Base-by-base conservation (phyloP, 2,888 invertebrate genomes). In the Leptopilina drosophilae region DNA sequence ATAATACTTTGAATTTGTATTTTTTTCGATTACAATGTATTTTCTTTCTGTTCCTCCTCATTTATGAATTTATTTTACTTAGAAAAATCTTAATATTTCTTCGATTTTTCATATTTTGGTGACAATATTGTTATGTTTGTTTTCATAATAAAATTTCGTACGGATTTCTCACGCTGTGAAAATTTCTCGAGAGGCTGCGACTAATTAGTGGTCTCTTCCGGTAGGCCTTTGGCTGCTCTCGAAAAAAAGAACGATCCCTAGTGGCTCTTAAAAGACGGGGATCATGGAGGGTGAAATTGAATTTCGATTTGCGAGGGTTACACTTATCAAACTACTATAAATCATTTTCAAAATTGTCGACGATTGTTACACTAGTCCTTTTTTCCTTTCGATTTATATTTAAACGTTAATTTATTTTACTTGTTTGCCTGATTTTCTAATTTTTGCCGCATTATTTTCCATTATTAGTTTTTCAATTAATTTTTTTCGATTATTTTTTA, bases 231-330 rank as follows among this genome's bases (percentile, higher is more conserved):
- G 62, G 77, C 15, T 42, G 77, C 79, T 73, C 79, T 79, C 26
- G 73, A 77, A 79, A 79, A 79, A 79, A 79, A 79, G 79, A 77
- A 69, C 79, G 69, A 79, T 79, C 79, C 64, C 77, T 40, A 77
- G 79, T 79, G 79, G 79, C 79, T 77, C 66, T 79, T 69, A 69
- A 79, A 33, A 77, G 46, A 53, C 15, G 42, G 64, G 42, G 40
- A 46, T 64, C 77, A 77, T 73, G 73, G 64, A 64, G 79, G 76
- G 77, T 56, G 79, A 33, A 73, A 73, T 33, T 73, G 73, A 73
- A 56, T 33, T 73, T 73, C 56, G 73, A 56, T 73, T 73, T 49
- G 73, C 33, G 73, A 56, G 73, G 73, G 73, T 73, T 73, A 73
- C 73, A 73, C 53, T 73, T 73, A 73, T 73, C 33, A 73, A 73